Evolutionary conservation across 2,113 vertebrate species (phyloP).

Genomic region (Opisthocomus hoazin): DNA sequence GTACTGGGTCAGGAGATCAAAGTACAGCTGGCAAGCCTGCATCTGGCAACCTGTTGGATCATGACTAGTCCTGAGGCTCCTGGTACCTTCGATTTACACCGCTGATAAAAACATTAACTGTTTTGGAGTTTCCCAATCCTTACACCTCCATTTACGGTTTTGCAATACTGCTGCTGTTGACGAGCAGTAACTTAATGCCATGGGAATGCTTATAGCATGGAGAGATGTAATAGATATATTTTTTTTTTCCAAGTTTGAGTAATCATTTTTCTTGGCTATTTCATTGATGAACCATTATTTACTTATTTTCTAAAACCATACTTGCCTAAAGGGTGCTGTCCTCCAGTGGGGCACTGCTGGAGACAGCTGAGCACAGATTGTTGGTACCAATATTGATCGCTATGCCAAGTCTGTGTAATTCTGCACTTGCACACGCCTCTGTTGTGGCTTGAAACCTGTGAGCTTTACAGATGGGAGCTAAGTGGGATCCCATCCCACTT

Average conservation of each 20-base stretch:
- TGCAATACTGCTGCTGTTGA: neutral
- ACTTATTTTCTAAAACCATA: neutral
- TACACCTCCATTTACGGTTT: neutral
- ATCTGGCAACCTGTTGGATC: neutral
- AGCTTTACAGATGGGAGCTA: accelerated
- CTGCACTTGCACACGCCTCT: neutral
- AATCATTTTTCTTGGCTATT: neutral
- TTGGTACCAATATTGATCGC: neutral
- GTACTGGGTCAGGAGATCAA: neutral
- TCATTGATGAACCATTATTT: accelerated
- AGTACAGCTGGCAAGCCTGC: neutral
- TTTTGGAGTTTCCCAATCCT: neutral
- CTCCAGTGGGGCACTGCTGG: neutral
- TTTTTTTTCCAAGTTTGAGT: neutral
- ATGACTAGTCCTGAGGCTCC: neutral
- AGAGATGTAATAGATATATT: neutral
- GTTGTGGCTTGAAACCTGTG: neutral
- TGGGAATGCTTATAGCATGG: neutral
- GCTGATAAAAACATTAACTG: neutral
- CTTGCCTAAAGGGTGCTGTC: neutral
- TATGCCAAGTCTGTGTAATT: neutral
- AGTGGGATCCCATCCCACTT: too few relatives aligned
- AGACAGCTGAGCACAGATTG: neutral
- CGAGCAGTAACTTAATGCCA: neutral
- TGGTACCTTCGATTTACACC: neutral